phyloP scores from a whole-genome alignment of 2,888 invertebrate genomes.

The Pollenia griseotomentosa region DNA sequence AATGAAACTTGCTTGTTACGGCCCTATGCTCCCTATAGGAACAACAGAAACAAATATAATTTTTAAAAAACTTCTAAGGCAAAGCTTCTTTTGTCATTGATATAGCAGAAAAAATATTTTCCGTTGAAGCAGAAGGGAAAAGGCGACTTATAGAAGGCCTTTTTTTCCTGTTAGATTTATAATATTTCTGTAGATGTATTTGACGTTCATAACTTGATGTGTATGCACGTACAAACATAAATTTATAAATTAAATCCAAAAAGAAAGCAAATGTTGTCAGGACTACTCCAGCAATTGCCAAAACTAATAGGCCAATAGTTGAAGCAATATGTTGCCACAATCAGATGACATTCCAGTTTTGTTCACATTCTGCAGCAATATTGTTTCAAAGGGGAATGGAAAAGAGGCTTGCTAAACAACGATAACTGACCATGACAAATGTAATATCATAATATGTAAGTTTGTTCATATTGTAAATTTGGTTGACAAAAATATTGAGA shows the following conservation, averaged over 20 bases:
- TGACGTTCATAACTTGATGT: constrained; percentile 37
- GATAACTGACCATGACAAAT: constrained; percentile 65
- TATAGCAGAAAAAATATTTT: too few relatives aligned
- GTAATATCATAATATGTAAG: not conserved
- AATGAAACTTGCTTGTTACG: too few relatives aligned
- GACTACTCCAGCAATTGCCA: constrained; percentile 47
- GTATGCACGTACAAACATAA: not conserved
- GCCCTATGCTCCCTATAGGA: too few relatives aligned
- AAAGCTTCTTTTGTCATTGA: too few relatives aligned
- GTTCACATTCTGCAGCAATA: not conserved
- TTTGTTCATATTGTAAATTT: not conserved
- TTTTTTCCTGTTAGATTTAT: not conserved
- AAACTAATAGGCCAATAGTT: constrained; percentile 68
- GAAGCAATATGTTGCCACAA: constrained; percentile 64
- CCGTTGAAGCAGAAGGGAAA: too few relatives aligned
- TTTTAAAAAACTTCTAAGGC: too few relatives aligned
- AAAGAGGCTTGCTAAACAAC: not conserved
- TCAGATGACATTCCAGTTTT: constrained; percentile 5
- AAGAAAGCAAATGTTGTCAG: constrained; percentile 5
- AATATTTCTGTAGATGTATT: constrained; percentile 48
- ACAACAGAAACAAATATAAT: too few relatives aligned
- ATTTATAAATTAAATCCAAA: constrained; percentile 3
- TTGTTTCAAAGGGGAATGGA: not conserved
- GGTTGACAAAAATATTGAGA: constrained; percentile 4
- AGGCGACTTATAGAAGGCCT: too few relatives aligned